Conservation (phyloP, 2,113 vertebrate genomes). For the Cyprinodon brontotheroides region DNA sequence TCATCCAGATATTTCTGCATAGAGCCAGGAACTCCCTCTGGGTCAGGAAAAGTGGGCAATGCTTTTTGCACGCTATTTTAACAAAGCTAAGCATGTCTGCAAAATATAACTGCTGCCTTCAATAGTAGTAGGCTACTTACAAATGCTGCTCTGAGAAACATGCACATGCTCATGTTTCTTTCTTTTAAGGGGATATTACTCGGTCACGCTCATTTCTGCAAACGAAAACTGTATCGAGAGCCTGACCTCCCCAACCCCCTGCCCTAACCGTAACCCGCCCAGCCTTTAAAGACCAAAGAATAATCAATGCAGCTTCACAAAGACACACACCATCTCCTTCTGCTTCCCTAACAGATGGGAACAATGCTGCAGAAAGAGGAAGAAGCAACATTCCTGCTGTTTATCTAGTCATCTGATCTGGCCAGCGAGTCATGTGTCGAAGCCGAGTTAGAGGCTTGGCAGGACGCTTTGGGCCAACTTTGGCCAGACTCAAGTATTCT, state of each 20-base stretch:
- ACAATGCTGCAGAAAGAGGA: constrained; percentile 46
- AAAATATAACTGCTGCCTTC: constrained; percentile 54
- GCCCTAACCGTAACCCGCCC: not conserved
- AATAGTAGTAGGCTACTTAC: constrained; percentile 48
- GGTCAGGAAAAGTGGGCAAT: constrained; percentile 16
- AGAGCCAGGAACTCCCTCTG: not conserved
- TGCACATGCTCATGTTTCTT: not conserved
- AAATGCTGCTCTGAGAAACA: constrained; percentile 37
- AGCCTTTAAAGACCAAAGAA: not conserved
- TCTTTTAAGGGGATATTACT: not conserved
- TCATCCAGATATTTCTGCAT: not conserved
- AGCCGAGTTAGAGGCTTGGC: constrained; percentile 31
- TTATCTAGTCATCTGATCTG: constrained; percentile 78
- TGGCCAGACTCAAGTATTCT: constrained; percentile 13
- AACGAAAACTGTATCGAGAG: not conserved
- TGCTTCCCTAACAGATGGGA: constrained; percentile 33
- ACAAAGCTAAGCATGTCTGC: constrained; percentile 37
- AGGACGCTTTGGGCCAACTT: constrained; percentile 53
- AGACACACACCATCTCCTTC: not conserved
- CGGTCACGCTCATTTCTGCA: not conserved
- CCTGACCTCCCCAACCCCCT: not conserved
- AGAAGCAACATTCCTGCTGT: constrained; percentile 68
- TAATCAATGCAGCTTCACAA: not conserved
- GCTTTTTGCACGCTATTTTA: constrained; percentile 18
- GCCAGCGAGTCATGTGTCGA: constrained; percentile 67